phyloP scores from a whole-genome alignment of 2,113 vertebrate species.

The Callocephalon fimbriatum region DNA sequence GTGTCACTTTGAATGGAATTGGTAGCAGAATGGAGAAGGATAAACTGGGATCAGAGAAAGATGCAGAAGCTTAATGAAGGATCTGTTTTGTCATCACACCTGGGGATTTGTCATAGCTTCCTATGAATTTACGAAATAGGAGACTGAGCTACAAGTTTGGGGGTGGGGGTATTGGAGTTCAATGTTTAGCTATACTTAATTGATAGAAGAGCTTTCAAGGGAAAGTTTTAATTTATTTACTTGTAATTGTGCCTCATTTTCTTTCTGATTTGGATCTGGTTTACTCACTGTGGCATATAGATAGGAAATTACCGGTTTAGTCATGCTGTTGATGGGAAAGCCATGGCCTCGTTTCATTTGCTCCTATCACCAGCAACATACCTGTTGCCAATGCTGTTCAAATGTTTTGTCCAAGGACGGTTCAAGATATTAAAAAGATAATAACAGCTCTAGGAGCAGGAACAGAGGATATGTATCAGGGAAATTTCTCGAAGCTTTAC shows the following conservation, averaged over 20 bases:
- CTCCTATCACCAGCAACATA: neutral
- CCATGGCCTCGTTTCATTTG: neutral
- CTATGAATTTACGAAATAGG: neutral
- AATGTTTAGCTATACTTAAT: neutral
- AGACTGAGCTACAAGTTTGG: neutral
- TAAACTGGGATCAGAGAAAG: constrained; percentile 16
- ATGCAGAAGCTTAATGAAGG: neutral
- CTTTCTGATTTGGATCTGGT: neutral
- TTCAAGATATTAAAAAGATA: neutral
- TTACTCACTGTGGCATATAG: neutral
- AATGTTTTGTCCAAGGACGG: neutral
- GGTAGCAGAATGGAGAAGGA: constrained; percentile 28
- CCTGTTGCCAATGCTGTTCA: neutral
- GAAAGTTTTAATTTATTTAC: neutral
- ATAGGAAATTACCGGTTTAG: neutral
- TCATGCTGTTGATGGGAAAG: neutral
- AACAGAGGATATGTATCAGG: neutral
- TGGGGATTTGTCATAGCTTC: neutral
- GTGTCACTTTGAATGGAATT: neutral
- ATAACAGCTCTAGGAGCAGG: neutral
- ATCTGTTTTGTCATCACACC: neutral
- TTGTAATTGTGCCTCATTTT: neutral
- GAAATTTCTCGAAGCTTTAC: neutral
- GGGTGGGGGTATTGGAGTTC: neutral
- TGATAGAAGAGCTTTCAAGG: neutral